These are phyloP conservation scores for Acanthopleura granulata DNA, from an alignment of 2,888 invertebrate genomes.

Conservation along the genomic window DNA sequence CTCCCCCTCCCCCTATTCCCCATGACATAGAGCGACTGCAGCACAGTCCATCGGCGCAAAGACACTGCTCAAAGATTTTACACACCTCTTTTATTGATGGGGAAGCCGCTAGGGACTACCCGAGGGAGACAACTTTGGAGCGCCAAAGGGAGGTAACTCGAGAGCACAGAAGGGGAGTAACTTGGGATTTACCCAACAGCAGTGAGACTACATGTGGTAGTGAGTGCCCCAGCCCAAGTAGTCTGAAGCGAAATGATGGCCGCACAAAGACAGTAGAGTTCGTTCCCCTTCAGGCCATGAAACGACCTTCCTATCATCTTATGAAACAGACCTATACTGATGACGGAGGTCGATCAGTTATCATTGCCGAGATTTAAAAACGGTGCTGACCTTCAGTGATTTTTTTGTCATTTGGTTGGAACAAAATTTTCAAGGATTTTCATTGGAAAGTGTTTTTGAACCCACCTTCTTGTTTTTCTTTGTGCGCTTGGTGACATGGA, in stretches of 20 bases:
- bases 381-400: too few species aligned
- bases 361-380: conserved; percentile 8
- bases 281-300: neutral
- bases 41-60: neutral
- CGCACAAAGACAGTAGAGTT: neutral
- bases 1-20: neutral
- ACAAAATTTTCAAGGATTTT: too few species aligned
- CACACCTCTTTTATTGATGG: conserved; percentile 15
- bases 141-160: neutral
- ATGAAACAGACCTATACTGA: conserved; percentile 15
- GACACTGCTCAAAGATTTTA: conserved; percentile 14
- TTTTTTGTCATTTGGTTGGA: too few species aligned
- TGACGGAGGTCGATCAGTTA: conserved; percentile 10
- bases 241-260: neutral
- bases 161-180: neutral
- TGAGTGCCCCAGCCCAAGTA: neutral
- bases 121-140: neutral
- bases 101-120: neutral
- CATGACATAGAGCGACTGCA: conserved; percentile 11
- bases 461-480: too few species aligned
- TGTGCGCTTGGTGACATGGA: too few species aligned
- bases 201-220: neutral
- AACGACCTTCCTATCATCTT: conserved; percentile 2
- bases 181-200: neutral
- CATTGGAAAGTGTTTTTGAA: too few species aligned